phyloP scores from a whole-genome alignment of 2,113 vertebrate species.

The Albula glossodonta region DNA sequence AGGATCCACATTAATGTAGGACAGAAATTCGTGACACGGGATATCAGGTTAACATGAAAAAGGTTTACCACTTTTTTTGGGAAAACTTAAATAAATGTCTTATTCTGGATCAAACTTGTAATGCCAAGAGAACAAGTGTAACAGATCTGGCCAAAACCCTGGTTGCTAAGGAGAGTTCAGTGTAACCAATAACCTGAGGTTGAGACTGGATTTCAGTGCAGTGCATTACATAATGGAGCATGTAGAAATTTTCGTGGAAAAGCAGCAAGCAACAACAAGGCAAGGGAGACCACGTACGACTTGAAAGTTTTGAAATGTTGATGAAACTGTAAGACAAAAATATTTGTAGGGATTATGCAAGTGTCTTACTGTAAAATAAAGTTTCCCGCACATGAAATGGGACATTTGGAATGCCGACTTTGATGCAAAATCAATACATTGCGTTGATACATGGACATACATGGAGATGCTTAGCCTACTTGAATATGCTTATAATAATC shows the following conservation, averaged over 20 bases:
- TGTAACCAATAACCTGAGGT: background rate
- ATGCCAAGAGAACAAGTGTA: background rate
- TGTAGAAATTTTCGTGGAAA: background rate
- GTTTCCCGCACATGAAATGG: too few species aligned
- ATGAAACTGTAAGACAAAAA: too few species aligned
- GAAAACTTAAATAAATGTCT: background rate
- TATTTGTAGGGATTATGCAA: too few species aligned
- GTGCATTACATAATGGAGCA: background rate
- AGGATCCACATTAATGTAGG: background rate
- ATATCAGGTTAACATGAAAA: background rate
- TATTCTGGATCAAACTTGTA: background rate
- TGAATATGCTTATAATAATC: too few species aligned
- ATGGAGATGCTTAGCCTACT: too few species aligned
- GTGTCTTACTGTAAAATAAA: too few species aligned
- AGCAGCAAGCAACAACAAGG: background rate
- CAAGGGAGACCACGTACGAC: too few species aligned
- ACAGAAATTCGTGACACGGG: background rate
- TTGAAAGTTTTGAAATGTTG: too few species aligned
- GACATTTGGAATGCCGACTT: too few species aligned
- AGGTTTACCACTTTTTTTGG: background rate
- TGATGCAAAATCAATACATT: too few species aligned
- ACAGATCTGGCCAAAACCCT: background rate
- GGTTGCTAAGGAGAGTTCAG: background rate
- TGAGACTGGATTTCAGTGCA: background rate
- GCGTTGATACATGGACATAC: too few species aligned